Base-by-base conservation (phyloP, 1,140 invertebrate genomes). In the Ips typographus region DNA sequence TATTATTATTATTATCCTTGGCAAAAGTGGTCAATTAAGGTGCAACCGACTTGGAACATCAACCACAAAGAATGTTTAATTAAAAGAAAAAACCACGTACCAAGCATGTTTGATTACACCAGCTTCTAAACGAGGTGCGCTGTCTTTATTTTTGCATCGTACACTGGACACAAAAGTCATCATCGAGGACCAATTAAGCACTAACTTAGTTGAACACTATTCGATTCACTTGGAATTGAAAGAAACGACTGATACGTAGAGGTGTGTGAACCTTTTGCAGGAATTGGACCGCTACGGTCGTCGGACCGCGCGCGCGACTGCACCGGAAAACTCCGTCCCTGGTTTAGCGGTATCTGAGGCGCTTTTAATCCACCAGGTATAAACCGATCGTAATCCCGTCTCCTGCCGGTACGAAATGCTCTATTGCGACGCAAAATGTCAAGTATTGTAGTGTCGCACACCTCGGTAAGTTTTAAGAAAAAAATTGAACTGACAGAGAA, bases 81-180 rank as follows among this genome's bases (percentile, higher is more conserved):
- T 5, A 55, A 58, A 58, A 58, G 1, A 59, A 4, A 43, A 3
- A 40, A 2, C 73, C 51, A 77, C 76, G 69, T 76, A 77, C 76
- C 76, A 77, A 65, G 75, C 76, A 62, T 72, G 74, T 65, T 76
- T 77, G 44, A 74, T 43, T 58, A 58, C 69, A 47, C 73, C 72
- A 62, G 68, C 63, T 68, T 73, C 76, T 47, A 77, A 70, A 62
- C 62, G 64, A 37, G 68, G 67, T 40, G 73, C 59, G 43, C 68
- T 74, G 58, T 72, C 70, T 62, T 72, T 73, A 57, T 65, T 72
- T 52, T 67, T 72, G 7, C 71, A 68, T 39, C 72, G 71, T 53
- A 69, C 59, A 42, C 69, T 72, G 55, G 72, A 73, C 70, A 75
- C 70, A 60, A 72, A 71, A 59, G 64, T 72, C 72, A 75, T 73